phyloP scores from a whole-genome alignment of 2,113 vertebrate species.

The Bothrops jararaca region DNA sequence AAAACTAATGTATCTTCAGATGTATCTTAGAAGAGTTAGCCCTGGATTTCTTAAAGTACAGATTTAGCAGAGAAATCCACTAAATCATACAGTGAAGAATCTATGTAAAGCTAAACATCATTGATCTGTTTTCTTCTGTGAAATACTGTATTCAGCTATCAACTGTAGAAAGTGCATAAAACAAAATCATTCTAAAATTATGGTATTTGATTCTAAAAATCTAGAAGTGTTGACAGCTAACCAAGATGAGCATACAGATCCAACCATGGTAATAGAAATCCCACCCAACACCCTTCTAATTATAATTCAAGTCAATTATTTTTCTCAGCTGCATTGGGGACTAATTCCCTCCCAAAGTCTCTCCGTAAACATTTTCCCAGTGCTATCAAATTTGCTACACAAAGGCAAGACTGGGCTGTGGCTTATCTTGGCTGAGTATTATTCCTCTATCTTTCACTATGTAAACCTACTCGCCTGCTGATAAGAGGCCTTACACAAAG shows the following conservation, averaged over 20 bases:
- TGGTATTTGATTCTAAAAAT: neutral
- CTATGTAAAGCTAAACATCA: neutral
- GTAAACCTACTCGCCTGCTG: constrained; percentile 48
- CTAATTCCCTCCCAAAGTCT: constrained; percentile 32
- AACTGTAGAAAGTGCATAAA: neutral
- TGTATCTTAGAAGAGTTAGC: neutral
- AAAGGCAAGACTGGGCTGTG: constrained; percentile 48
- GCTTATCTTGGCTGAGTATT: constrained; percentile 48
- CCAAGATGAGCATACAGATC: constrained; percentile 1
- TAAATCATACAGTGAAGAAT: neutral
- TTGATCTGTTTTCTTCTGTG: neutral
- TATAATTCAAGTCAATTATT: constrained; percentile 48
- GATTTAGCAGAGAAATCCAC: neutral
- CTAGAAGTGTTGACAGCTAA: neutral
- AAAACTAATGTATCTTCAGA: neutral
- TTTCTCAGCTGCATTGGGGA: constrained; percentile 21
- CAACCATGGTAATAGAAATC: neutral
- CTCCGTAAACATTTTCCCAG: constrained; percentile 59
- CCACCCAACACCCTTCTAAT: constrained; percentile 30
- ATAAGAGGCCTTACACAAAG: constrained; percentile 63
- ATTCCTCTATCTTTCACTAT: constrained; percentile 48
- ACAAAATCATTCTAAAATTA: neutral
- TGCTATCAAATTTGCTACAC: constrained; percentile 42
- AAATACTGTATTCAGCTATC: neutral
- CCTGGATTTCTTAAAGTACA: neutral